phyloP scores from a whole-genome alignment of 2,113 vertebrate species.

The Zosterops pallidus region DNA sequence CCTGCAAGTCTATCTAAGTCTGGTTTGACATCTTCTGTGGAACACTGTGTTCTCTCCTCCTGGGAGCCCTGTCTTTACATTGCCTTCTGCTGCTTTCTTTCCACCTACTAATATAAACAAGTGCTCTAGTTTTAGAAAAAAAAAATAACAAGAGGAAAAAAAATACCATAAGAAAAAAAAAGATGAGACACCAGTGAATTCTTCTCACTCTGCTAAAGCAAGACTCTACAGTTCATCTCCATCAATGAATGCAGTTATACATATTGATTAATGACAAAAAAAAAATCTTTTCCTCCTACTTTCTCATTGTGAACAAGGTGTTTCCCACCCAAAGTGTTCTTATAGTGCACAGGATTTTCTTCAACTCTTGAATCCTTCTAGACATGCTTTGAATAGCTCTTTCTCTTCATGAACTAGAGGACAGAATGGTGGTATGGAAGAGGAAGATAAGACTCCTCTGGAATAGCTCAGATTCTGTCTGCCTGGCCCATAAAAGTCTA shows the following conservation, averaged over 20 bases:
- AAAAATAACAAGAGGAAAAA: background rate
- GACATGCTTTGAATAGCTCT: background rate
- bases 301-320: background rate
- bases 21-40: background rate
- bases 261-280: background rate
- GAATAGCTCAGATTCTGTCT: constrained; percentile 41
- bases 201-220: background rate
- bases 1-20: background rate
- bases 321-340: background rate
- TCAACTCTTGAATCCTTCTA: constrained; percentile 33
- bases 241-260: background rate
- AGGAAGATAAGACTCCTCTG: constrained; percentile 37
- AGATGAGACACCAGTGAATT: background rate
- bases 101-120: background rate
- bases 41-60: background rate
- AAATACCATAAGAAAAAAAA: background rate
- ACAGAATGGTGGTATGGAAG: background rate
- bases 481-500: constrained; percentile 37
- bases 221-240: background rate
- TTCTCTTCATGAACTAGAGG: background rate
- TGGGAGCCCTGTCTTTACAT: background rate
- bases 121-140: background rate
- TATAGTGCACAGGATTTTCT: background rate
- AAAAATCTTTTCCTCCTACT: background rate
- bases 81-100: background rate